Base-by-base conservation (phyloP, 2,113 vertebrate species). In the Peucedramus taeniatus region DNA sequence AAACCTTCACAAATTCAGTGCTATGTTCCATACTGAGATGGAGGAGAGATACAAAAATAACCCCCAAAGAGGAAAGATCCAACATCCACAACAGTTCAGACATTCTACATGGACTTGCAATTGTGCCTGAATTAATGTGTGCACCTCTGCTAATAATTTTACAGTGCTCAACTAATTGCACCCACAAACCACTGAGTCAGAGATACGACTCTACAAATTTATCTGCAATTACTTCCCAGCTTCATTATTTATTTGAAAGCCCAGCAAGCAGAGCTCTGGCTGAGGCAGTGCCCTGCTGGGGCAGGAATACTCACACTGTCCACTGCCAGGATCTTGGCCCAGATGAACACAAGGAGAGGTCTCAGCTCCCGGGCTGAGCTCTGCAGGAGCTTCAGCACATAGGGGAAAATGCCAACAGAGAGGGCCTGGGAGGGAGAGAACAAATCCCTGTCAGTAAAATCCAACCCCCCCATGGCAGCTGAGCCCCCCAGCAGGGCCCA, bases 311-410 rank as follows among this genome's bases (percentile, higher is more conserved):
- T 98, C 97, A 99, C 99, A 30, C 99, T 99, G 98, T 99, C 99
- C 92, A 99, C 99, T 1, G 99, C 99, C 26, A 99, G 98, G 93
- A 99, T 99, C 97, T 99, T 99, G 93, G 99, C 99, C 99, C 99
- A 99, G 98, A 99, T 99, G 98, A 99, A 99, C 59, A 99, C 99
- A 5, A 99, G 98, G 47, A 99, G 98, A 0, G 99, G 99, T 26
- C 99, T 98, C 90, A 99, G 98, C 96, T 99, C 99, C 59, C 99
- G 97, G 61, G 99, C 99, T 10, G 99, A 99, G 91, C 99, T 99
- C 95, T 99, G 99, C 7, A 99, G 99, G 22, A 99, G 98, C 97
- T 99, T 99, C 93, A 99, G 96, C 45, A 99, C 99, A 4, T 99
- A 99, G 0, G 99, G 99, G 97, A 99, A 99, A 85, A 99, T 99